Base-by-base conservation (phyloP, 1,140 invertebrate species). In the Rhagoletis zephyria region DNA sequence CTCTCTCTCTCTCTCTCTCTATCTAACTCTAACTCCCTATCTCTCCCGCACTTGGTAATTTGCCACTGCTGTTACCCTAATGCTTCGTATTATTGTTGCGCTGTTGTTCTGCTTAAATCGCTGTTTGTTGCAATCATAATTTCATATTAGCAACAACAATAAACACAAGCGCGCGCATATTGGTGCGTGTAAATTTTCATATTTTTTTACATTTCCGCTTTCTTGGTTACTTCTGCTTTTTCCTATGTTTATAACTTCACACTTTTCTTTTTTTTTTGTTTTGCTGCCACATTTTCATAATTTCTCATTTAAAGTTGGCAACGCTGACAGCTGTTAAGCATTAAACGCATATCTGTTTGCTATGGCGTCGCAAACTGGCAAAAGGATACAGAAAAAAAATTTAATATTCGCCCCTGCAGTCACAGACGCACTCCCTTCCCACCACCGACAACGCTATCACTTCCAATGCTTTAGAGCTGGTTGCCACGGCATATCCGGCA, bases 241-340 rank as follows among this genome's bases (percentile, higher is more conserved):
- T 74, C 42, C 45, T 48, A 48, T 48, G n/a, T 74, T 74, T 74
- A 74, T 74, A 12, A 67, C 45, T 74, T 48, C 12, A 4, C 45
- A 45, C 45, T 16, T 74, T 74, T 48, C 42, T n/a, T 48, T 45
- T 74, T n/a, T n/a, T n/a, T n/a, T n/a, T n/a, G n/a, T n/a, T n/a
- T n/a, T n/a, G n/a, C n/a, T n/a, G 70, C 70, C 40, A 74, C 70
- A 48, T 74, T 74, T 74, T 48, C 70, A 74, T 74, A 74, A 74
- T 48, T 51, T 74, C 45, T 48, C 70, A 74, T 74, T 74, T 74
- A 74, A 74, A 48, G 40, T 74, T 74, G 70, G 70, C n/a, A 74
- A 0, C 12, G 12, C 12, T 74, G 70, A 74, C 65, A 67, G 65
- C 42, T 67, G 65, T 40, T 67, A 67, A 67, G 65, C 30, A 67